phyloP scores from a whole-genome alignment of 2,797 vertebrate genomes.

The Brachyrhaphis roseni region DNA sequence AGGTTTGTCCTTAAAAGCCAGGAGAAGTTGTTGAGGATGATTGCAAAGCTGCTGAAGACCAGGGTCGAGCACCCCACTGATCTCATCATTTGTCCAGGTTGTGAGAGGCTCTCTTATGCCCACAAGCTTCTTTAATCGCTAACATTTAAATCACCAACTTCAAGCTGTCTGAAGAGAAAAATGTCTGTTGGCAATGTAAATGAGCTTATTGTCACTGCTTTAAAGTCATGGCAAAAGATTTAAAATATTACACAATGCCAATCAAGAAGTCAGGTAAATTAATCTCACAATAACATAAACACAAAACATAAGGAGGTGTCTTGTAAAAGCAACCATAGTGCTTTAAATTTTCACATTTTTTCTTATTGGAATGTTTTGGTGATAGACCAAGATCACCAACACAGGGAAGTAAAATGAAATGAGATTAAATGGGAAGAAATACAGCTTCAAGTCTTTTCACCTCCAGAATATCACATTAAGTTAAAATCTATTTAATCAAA shows the following conservation, averaged over 20 bases:
- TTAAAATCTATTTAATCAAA: neutral
- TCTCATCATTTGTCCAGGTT: conserved; percentile 6
- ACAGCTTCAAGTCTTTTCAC: neutral
- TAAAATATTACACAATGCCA: neutral
- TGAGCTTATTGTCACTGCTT: neutral
- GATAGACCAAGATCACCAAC: neutral
- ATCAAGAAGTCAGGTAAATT: neutral
- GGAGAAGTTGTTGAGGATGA: conserved; percentile 8
- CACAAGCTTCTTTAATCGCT: conserved; percentile 11
- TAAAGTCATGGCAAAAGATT: neutral
- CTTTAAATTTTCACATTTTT: neutral
- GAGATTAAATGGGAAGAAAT: neutral
- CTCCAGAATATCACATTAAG: neutral
- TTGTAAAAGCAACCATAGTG: neutral
- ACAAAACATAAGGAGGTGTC: neutral
- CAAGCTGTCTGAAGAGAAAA: neutral
- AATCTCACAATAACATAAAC: neutral
- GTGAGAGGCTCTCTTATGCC: conserved; percentile 25
- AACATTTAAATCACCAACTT: conserved; percentile 2
- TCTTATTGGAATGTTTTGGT: neutral
- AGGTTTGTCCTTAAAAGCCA: neutral
- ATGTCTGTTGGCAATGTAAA: neutral
- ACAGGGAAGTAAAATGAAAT: neutral
- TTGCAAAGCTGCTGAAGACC: conserved; percentile 18
- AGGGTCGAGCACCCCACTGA: conserved; percentile 13